These are phyloP conservation scores for Drosophila pullipes DNA, from an alignment of 2,888 invertebrate genomes.

Conservation along the genomic window DNA sequence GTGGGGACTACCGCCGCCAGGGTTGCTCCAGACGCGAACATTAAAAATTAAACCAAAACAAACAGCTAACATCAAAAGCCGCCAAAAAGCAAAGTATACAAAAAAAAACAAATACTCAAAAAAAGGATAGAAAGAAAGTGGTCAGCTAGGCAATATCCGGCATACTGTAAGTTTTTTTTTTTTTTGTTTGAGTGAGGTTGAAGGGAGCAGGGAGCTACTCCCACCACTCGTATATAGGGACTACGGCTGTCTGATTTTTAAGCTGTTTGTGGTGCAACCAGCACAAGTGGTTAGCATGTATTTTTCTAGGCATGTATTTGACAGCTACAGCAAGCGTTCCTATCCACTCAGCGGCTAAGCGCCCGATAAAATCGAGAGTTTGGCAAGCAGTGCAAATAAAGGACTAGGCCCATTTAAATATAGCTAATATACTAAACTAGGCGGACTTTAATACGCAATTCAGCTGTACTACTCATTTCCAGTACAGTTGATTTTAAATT, in stretches of 20 bases:
- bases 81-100: conserved; percentile 37
- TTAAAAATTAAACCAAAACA: conserved; percentile 78
- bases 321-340: conserved; percentile 51
- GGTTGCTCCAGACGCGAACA: conserved; percentile 51
- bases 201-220: background rate
- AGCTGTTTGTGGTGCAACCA: conserved; percentile 37
- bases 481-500: background rate
- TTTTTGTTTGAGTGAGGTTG: background rate
- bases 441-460: background rate
- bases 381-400: background rate
- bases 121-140: conserved; percentile 37
- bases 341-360: conserved; percentile 28
- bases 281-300: conserved; percentile 40
- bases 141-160: conserved; percentile 68
- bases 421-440: background rate
- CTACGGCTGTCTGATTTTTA: conserved; percentile 55
- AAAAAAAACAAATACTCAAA: conserved; percentile 20
- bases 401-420: background rate
- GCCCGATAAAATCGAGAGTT: background rate
- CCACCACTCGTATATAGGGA: background rate
- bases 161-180: conserved; percentile 1
- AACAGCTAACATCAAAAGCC: conserved; percentile 77
- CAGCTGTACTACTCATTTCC: background rate
- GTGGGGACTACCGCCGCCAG: conserved; percentile 27
- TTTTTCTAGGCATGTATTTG: conserved; percentile 32